Base-by-base conservation (phyloP, 2,888 invertebrate genomes). In the Amiota minor region DNA sequence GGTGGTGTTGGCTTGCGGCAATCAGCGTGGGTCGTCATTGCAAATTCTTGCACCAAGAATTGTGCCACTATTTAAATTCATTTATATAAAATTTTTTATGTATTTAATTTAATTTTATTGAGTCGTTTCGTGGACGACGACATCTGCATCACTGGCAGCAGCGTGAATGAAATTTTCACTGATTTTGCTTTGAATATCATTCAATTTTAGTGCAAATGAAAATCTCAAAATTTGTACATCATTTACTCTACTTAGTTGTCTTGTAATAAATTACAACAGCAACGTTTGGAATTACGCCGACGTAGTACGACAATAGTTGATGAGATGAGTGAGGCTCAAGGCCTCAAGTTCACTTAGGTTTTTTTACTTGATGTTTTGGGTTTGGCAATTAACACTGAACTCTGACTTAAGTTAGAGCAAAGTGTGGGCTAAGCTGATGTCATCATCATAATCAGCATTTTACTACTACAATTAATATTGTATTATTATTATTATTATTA, bases 361-460 rank as follows among this genome's bases (percentile, higher is more conserved):
- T n/a, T n/a, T n/a, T n/a, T 9, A 64, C 35, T 72, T 74, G 69
- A 78, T 70, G 59, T 80, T 76, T 72, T 76, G 82, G 80, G 79
- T 79, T 83, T 77, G 80, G 82, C 82, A 82, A 82, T 83, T 83
- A 85, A 81, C 82, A 84, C 83, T 82, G 81, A 81, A 81, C 82
- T 81, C 75, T 70, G 67, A 61, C 72, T 62, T 45, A n/a, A 16
- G 56, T 46, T n/a, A n/a, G 20, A 8, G 59, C 59, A 53, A 11
- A 20, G 85, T 69, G 56, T 56, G 76, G 75, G 82, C 23, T 20
- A 46, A 8, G 18, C 74, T 73, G 73, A 61, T 50, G 14, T n/a
- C 77, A 76, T 64, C 76, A 76, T 53, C 77, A 74, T 18, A 72
- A 67, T n/a, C 72, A 72, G 53, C 73, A 53, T 53, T n/a, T 35